Evolutionary conservation across 2,888 invertebrate species (phyloP), one percentile per base, ranked within the genome.

Genomic region (Troides helena): DNA sequence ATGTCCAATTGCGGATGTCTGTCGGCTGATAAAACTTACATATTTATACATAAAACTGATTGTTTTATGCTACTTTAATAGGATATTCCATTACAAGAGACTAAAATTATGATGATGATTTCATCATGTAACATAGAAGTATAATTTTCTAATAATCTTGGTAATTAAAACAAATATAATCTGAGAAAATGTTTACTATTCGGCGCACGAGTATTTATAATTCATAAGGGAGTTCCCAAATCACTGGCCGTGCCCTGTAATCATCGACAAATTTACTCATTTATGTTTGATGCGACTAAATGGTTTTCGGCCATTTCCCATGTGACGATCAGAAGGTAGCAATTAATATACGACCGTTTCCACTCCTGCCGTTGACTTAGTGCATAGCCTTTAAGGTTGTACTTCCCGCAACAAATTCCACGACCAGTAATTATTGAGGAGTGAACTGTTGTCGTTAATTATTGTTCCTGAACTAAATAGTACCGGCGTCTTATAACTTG

Each of bases 211-310:
- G 23, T 25, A 76, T 85, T 74, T 75, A 82, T 82, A 80, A 87
- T 87, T 86, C 84, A 85, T 73, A 69, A 71, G 83, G 86, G 86
- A 83, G 79, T 86, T 81, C 76, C 83, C 81, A 84, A 90, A 89
- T 89, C 90, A 90, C 83, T 80, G 79, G 76, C 77, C 78, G 72
- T 79, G 86, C 80, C 86, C 82, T 76, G 80, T 85, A 91, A 90
- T 90, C 87, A 90, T 83, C 78, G 73, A 78, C 82, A 85, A 85
- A 86, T 83, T 84, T 83, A 84, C 83, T 85, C 87, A 85, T 91
- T 82, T 84, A 90, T 87, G 82, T 87, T 92, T 90, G 83, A 90
- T 89, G 76, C 74, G 82, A 78, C 81, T 88, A 91, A 92, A 91
- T 86, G 88, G 87, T 88, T 87, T 87, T 87, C 81, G 85, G 88